Evolutionary conservation across 2,888 invertebrate species (phyloP), one percentile per base, ranked within the genome.

Genomic region (Autographa pulchrina): DNA sequence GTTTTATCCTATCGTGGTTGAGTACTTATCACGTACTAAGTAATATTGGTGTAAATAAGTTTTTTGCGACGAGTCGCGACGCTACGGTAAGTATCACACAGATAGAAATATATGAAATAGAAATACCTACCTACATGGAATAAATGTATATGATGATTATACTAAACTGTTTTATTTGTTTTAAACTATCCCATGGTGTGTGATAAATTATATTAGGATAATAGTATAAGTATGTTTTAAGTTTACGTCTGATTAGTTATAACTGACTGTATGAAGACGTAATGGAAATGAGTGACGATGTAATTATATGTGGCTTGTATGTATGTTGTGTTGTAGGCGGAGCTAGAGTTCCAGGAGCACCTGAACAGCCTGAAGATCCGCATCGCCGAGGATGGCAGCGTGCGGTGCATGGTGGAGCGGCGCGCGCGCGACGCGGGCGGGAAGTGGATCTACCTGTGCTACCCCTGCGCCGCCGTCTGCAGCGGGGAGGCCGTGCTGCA

Each of bases 381-480:
- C 7, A 89, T 89, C 67, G 85, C 95, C 13, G 95, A 96, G 6
- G 93, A 96, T 94, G 96, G 94, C 41, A 88, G 81, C 63, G 76
- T 84, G 41, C 91, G 94, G 52, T 85, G 91, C 69, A 96, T 96
- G 92, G 96, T 96, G 88, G 94, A 96, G 81, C 87, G 96, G 52
- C 92, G 92, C 61, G 91, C 90, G 5, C 92, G 96, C 6, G 95
- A 96, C 78, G 85, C 92, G 9, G 89, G 93, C 14, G 93, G 95
- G 72, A 92, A 94, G 73, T 96, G 95, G 93, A 92, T 93, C 62
- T 96, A 96, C 82, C 84, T 95, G 76, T 96, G 96, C 88, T 96
- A 92, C 82, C 95, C 96, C 6, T 96, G 96, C 83, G 95, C 94
- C 3, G 96, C 96, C 4, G 89, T 93, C 35, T 96, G 96, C 88